Percentiles rank a stretch among this genome's conserved stretches.
phyloP scores from a whole-genome alignment of 2,113 vertebrate genomes.

The Leptobrachium ailaonicum region DNA sequence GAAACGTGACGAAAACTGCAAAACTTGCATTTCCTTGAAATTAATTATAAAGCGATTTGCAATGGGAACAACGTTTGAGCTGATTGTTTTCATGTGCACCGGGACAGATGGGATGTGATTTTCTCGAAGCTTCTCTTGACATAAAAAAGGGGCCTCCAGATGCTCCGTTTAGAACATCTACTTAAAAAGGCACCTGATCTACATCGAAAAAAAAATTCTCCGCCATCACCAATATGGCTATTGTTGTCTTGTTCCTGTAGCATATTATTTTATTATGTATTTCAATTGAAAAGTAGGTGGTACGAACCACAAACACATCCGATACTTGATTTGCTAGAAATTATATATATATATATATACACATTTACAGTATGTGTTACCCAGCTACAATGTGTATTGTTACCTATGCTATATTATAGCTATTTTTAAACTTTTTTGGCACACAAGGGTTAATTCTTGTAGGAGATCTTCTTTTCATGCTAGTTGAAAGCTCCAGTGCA shows the following conservation, averaged over 20 bases:
- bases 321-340: not conserved
- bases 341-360: too few species aligned
- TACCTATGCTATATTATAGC: not conserved
- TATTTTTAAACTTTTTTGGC: not conserved
- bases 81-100: slow-evolving; percentile 30
- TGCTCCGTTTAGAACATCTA: slow-evolving; percentile 10
- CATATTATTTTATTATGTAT: not conserved
- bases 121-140: not conserved
- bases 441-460: not conserved
- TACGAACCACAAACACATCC: not conserved
- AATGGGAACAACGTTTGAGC: slow-evolving; percentile 35
- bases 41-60: slow-evolving; percentile 24
- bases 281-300: not conserved
- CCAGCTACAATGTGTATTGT: not conserved
- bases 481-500: not conserved
- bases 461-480: not conserved
- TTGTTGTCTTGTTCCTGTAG: not conserved
- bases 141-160: slow-evolving; percentile 28
- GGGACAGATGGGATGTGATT: slow-evolving; percentile 39
- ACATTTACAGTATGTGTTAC: too few species aligned
- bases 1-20: not conserved
- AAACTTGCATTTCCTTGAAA: slow-evolving; percentile 24
- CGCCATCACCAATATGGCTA: not conserved
- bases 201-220: not conserved
- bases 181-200: not conserved